Conservation (phyloP, 2,888 invertebrate genomes). For the Leptogaster cylindrica region DNA sequence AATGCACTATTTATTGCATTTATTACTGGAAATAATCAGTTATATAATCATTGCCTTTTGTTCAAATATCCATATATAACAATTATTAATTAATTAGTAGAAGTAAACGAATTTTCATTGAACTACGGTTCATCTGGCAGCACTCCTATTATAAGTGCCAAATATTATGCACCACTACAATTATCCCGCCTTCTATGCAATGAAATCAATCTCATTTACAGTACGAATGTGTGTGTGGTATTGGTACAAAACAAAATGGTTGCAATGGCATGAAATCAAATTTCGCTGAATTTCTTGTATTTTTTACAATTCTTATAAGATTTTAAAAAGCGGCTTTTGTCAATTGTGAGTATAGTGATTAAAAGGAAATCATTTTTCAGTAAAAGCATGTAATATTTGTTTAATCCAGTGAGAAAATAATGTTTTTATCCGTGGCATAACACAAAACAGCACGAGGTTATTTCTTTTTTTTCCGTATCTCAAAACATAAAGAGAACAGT, state of each 20-base stretch:
- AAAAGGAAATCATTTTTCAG: neutral
- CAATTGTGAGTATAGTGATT: neutral
- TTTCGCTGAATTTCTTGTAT: constrained; percentile 9
- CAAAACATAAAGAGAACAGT: neutral
- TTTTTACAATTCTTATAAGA: constrained; percentile 3
- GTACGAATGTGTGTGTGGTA: neutral
- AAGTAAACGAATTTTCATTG: too few relatives aligned
- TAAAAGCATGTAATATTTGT: neutral
- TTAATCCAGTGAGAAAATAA: constrained; percentile 10
- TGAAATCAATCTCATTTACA: neutral
- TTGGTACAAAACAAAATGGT: constrained; percentile 46
- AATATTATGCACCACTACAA: constrained; percentile 3
- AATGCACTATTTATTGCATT: too few relatives aligned
- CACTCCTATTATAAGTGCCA: neutral
- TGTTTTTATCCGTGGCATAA: constrained; percentile 3
- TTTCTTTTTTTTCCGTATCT: constrained; percentile 13
- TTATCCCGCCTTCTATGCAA: neutral
- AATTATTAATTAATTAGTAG: too few relatives aligned
- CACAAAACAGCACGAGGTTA: constrained; percentile 40
- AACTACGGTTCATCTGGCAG: too few relatives aligned
- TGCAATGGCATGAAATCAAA: constrained; percentile 34
- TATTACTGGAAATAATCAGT: too few relatives aligned
- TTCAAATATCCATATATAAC: too few relatives aligned
- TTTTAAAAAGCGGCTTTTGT: neutral
- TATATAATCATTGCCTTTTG: too few relatives aligned